Conservation (phyloP, 1,140 invertebrate species). For the Mesaphorura yosii region DNA sequence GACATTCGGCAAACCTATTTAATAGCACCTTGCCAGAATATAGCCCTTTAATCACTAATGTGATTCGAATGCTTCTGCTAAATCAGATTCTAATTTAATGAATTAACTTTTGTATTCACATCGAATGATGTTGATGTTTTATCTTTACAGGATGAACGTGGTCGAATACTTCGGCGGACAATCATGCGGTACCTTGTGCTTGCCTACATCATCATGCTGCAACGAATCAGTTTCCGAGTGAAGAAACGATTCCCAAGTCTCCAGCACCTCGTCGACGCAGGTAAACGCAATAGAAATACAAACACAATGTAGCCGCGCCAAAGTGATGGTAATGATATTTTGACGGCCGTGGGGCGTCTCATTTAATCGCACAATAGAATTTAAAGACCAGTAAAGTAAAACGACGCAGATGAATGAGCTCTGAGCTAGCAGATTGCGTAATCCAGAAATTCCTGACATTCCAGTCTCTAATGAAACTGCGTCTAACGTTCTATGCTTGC, state of each 20-base stretch:
- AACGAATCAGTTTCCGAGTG: constrained; percentile 72
- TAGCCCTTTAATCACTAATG: neutral
- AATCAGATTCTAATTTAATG: neutral
- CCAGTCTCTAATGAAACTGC: too few relatives aligned
- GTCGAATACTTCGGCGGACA: constrained; percentile 71
- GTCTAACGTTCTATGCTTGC: too few relatives aligned
- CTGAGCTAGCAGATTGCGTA: too few relatives aligned
- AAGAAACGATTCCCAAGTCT: constrained; percentile 79
- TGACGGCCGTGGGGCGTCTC: too few relatives aligned
- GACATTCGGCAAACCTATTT: too few relatives aligned
- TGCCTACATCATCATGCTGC: constrained; percentile 72
- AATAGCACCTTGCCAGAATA: too few relatives aligned
- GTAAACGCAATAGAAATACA: constrained; percentile 37
- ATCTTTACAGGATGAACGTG: constrained; percentile 67
- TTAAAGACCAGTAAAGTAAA: too few relatives aligned
- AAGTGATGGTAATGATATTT: neutral
- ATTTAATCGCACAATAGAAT: too few relatives aligned
- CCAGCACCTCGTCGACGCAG: constrained; percentile 80
- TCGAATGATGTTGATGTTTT: neutral
- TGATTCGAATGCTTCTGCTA: neutral
- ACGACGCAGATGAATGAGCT: too few relatives aligned
- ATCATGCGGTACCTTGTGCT: constrained; percentile 82
- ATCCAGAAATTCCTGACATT: too few relatives aligned
- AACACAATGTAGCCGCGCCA: neutral
- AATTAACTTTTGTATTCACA: neutral